Conservation (phyloP, 2,888 invertebrate genomes). For the Branchellion lobata region DNA sequence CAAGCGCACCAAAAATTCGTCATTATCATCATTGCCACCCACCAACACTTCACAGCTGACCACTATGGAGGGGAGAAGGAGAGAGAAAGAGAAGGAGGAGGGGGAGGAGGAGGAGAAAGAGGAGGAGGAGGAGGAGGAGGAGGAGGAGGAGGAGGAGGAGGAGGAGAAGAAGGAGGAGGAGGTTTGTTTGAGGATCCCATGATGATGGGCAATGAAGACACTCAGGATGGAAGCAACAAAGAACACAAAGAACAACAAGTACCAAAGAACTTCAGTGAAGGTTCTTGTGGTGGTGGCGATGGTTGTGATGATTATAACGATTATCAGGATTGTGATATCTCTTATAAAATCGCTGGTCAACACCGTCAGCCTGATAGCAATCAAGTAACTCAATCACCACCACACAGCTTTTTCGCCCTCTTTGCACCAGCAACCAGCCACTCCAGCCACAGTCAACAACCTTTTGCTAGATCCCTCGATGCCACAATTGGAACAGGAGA, state of each 20-base stretch:
- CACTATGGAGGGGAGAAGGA: background rate
- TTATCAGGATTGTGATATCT: too few species aligned
- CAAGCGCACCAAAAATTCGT: too few species aligned
- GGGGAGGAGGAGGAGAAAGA: background rate
- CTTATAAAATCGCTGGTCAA: too few species aligned
- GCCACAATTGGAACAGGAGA: constrained; percentile 31
- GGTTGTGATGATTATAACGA: too few species aligned
- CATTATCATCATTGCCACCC: background rate
- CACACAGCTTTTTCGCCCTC: background rate
- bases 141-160: background rate
- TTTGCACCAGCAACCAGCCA: background rate
- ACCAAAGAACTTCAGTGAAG: constrained; percentile 1
- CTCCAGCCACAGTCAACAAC: background rate
- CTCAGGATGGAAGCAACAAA: background rate
- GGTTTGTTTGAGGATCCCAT: constrained; percentile 40
- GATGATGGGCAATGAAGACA: background rate
- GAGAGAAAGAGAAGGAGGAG: background rate
- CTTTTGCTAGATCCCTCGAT: constrained; percentile 14
- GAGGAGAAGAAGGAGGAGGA: background rate
- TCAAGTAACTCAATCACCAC: background rate
- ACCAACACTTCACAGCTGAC: background rate
- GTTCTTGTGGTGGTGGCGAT: too few species aligned
- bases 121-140: background rate
- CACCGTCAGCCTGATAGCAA: background rate
- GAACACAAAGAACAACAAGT: background rate